Percentiles rank a stretch among this genome's conserved stretches.
Evolutionary conservation across 2,888 invertebrate genomes (phyloP).

Genomic region (Trachelus stipa): DNA sequence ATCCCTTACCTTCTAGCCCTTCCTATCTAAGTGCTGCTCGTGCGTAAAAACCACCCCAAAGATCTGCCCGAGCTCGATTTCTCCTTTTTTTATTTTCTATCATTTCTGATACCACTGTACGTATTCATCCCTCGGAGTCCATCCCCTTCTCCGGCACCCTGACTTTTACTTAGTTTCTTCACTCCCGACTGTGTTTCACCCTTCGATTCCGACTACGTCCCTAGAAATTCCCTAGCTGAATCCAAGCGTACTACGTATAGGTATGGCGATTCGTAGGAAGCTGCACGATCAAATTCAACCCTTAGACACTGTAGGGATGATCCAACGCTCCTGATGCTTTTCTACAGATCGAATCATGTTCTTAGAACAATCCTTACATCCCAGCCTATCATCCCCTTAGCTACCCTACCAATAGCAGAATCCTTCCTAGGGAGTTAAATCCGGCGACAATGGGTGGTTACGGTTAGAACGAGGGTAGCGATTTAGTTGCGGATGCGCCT

Average conservation of each 20-base stretch:
- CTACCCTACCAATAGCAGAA: background rate
- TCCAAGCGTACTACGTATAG: background rate
- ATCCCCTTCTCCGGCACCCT: background rate
- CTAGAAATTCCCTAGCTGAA: background rate
- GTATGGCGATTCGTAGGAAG: background rate
- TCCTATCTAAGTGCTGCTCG: constrained; percentile 58
- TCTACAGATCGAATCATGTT: background rate
- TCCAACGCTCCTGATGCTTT: background rate
- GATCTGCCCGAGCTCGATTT: background rate
- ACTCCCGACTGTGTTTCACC: background rate
- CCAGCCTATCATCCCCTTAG: background rate
- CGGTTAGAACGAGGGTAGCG: constrained; percentile 43
- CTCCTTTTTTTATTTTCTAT: background rate
- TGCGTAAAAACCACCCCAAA: constrained; percentile 49
- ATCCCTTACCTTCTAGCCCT: constrained; percentile 42
- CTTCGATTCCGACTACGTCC: background rate
- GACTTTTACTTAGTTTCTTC: background rate
- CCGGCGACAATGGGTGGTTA: constrained; percentile 47
- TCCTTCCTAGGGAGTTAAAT: constrained; percentile 35
- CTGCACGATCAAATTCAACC: background rate
- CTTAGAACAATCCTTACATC: background rate
- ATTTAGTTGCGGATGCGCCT: constrained; percentile 57
- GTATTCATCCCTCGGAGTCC: background rate
- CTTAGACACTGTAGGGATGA: background rate
- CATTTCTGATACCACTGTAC: background rate